A percentile compares a stretch with the other conserved stretches of the same genome.
Conservation (phyloP, 2,113 vertebrate species). For the Anhinga anhinga region DNA sequence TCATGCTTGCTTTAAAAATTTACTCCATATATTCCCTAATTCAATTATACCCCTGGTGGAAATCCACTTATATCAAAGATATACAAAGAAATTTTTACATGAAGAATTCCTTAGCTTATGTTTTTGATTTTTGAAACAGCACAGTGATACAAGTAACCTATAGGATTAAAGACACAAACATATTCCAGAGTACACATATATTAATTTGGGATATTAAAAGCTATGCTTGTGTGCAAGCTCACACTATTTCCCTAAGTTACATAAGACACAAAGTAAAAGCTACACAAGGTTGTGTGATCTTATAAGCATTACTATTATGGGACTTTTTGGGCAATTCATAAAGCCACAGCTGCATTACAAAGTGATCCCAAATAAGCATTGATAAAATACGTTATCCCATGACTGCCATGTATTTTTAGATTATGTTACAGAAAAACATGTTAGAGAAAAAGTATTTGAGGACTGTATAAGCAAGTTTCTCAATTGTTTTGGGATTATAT, state of each 20-base stretch:
- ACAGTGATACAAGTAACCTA: background rate
- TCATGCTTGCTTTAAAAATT: background rate
- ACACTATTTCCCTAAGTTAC: background rate
- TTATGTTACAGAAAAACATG: background rate
- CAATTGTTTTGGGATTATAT: background rate
- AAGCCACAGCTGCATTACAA: background rate
- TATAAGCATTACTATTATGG: background rate
- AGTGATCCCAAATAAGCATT: background rate
- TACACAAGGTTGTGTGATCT: background rate
- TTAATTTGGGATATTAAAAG: background rate
- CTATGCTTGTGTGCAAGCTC: background rate
- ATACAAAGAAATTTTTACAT: background rate
- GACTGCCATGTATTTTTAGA: background rate
- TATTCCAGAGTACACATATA: background rate
- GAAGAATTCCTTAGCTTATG: background rate
- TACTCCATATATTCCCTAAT: background rate
- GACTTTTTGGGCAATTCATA: background rate
- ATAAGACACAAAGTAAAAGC: background rate
- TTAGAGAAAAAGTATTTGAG: background rate
- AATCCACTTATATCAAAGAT: background rate
- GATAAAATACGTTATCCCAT: background rate
- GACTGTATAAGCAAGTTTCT: background rate
- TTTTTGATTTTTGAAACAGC: background rate
- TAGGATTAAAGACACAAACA: background rate
- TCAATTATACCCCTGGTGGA: background rate